phyloP scores from a whole-genome alignment of 2,888 invertebrate species.

The Chrysina gloriosa region DNA sequence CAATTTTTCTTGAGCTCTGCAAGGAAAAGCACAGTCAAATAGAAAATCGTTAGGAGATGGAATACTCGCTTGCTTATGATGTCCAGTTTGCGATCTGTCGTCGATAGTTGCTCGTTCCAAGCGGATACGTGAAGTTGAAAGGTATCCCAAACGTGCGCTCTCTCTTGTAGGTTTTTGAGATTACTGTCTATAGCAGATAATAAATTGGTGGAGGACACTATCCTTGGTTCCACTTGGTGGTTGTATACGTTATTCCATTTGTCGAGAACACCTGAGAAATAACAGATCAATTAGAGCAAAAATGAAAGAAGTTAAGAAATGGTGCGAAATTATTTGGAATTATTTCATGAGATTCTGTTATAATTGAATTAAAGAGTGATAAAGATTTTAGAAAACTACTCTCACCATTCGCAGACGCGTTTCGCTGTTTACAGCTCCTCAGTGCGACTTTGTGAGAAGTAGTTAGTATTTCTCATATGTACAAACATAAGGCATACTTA shows the following conservation, averaged over 20 bases:
- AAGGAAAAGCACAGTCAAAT: constrained; percentile 34
- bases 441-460: too few relatives aligned
- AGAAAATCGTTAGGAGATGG: neutral
- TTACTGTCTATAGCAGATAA: constrained; percentile 65
- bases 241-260: constrained; percentile 63
- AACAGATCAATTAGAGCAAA: neutral
- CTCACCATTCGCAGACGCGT: too few relatives aligned
- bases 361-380: too few relatives aligned
- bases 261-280: constrained; percentile 60
- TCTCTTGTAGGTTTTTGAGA: constrained; percentile 65
- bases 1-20: constrained; percentile 63
- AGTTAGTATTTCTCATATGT: too few relatives aligned
- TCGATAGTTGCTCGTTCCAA: constrained; percentile 68
- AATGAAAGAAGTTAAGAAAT: neutral
- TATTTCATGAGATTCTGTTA: too few relatives aligned
- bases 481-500: too few relatives aligned
- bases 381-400: too few relatives aligned
- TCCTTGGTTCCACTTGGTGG: constrained; percentile 64
- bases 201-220: constrained; percentile 61
- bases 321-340: too few relatives aligned
- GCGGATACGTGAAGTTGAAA: constrained; percentile 68
- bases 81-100: constrained; percentile 67
- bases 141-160: constrained; percentile 68
- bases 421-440: too few relatives aligned
- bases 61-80: constrained; percentile 64